Percentiles rank a stretch among this genome's conserved stretches.
These are phyloP conservation scores for Pocillopora damicornis DNA, from an alignment of 64 coral and sea anemone genomes.

Conservation along the genomic window DNA sequence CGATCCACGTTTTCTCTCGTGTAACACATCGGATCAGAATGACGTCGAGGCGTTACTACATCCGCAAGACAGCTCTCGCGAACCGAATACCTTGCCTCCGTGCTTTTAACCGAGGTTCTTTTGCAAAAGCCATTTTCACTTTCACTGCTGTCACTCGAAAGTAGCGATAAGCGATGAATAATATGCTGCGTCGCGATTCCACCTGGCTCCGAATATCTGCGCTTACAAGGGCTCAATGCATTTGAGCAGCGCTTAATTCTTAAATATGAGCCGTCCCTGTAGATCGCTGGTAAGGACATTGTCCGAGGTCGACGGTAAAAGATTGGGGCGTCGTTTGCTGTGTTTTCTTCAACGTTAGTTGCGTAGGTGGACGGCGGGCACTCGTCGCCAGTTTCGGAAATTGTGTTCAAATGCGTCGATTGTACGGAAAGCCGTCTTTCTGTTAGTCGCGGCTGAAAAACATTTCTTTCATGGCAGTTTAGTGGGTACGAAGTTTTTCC, in stretches of 20 bases:
- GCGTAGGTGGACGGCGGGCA: neutral
- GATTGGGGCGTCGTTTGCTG: neutral
- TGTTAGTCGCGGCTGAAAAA: neutral
- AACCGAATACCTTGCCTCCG: neutral
- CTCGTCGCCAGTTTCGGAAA: conserved; percentile 21
- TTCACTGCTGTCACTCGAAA: conserved; percentile 29
- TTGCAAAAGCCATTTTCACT: conserved; percentile 21
- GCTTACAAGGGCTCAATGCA: conserved; percentile 1
- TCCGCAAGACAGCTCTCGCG: neutral
- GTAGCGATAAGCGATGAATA: conserved; percentile 31
- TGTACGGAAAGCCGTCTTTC: conserved; percentile 21
- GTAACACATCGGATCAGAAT: conserved; percentile 32
- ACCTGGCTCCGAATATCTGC: conserved; percentile 44
- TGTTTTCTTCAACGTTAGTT: neutral
- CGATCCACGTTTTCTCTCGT: neutral
- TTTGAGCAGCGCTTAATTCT: conserved; percentile 3
- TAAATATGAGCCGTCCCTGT: conserved; percentile 34
- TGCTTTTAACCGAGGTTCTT: neutral
- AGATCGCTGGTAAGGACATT: conserved; percentile 33
- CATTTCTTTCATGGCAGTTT: neutral
- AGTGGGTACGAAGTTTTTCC: neutral
- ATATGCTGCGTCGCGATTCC: neutral
- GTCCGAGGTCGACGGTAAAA: conserved; percentile 22
- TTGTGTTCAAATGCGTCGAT: conserved; percentile 32
- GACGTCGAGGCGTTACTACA: neutral